phyloP scores from a whole-genome alignment of 2,888 invertebrate genomes.

The Clostera curtula region DNA sequence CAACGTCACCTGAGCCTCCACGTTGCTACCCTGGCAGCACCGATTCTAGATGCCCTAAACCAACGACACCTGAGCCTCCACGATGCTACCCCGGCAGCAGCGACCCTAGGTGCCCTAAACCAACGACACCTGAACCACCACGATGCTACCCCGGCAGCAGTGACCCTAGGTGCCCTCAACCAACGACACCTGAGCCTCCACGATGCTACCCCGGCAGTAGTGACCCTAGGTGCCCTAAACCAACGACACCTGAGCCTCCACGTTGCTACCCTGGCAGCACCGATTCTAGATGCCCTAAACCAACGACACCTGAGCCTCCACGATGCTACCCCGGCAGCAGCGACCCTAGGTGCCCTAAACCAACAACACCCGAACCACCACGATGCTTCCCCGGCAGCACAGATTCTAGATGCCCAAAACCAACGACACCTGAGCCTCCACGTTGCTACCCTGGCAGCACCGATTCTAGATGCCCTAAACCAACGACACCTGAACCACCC shows the following conservation, averaged over 20 bases:
- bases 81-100: conserved; percentile 7
- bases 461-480: conserved; percentile 33
- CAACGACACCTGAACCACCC: conserved; percentile 27
- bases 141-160: conserved; percentile 12
- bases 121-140: conserved; percentile 5
- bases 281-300: conserved; percentile 25
- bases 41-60: conserved; percentile 33
- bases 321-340: conserved; percentile 24
- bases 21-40: conserved; percentile 32
- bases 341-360: conserved; percentile 15
- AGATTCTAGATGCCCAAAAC: conserved; percentile 28
- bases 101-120: conserved; percentile 4
- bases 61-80: conserved; percentile 14
- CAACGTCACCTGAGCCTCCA: conserved; percentile 20
- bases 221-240: conserved; percentile 14
- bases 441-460: conserved; percentile 26
- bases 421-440: conserved; percentile 21
- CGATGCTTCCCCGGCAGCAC: conserved; percentile 36
- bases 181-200: conserved; percentile 13
- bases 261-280: conserved; percentile 15
- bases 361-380: conserved; percentile 17
- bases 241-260: conserved; percentile 21
- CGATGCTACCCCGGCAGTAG: conserved; percentile 16
- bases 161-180: conserved; percentile 6
- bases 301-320: conserved; percentile 16